Base-by-base conservation (phyloP, 2,888 invertebrate genomes). In the Gasteruption jaculator region DNA sequence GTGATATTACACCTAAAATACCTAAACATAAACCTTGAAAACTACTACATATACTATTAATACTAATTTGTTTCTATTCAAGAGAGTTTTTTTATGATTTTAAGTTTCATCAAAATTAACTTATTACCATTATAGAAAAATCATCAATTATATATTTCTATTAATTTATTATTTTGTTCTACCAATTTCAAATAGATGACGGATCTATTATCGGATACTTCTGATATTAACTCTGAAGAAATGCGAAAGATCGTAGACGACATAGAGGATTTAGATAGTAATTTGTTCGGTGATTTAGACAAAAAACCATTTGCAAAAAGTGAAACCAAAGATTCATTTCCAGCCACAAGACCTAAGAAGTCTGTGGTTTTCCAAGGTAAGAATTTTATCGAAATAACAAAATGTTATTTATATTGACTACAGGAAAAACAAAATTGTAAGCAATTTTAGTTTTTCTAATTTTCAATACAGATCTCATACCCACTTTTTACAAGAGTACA, bases 311-410 rank as follows among this genome's bases (percentile, higher is more conserved):
- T 40, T 30, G 26, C 38, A n/a, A 45, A 10, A 3, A 15, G n/a
- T 8, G 8, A 37, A 36, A 19, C 26, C 2, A 50, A 40, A 34
- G 45, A 45, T 24, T 43, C 45, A 19, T 43, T 38, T 24, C 29
- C 11, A 1, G 25, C 25, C 26, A 20, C 12, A 25, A 16, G 14
- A 19, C 41, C 37, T 22, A 63, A 53, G 48, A 65, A 57, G 34
- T 63, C 46, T 50, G 62, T 63, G 27, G 46, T 48, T 15, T 62
- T 65, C 40, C 53, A 56, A 59, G 65, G 66, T 65, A 31, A 35
- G 16, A 10, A 27, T 38, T 30, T n/a, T n/a, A n/a, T n/a, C 30
- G n/a, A 22, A 24, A 34, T 22, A 15, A 32, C 16, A 30, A 26
- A 31, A 19, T 38, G n/a, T 8, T 35, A 15, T 40, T 19, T 15